Evolutionary conservation across 2,797 vertebrate species (phyloP), one percentile per base, ranked within the genome.

Genomic region (Epinephelus coioides): DNA sequence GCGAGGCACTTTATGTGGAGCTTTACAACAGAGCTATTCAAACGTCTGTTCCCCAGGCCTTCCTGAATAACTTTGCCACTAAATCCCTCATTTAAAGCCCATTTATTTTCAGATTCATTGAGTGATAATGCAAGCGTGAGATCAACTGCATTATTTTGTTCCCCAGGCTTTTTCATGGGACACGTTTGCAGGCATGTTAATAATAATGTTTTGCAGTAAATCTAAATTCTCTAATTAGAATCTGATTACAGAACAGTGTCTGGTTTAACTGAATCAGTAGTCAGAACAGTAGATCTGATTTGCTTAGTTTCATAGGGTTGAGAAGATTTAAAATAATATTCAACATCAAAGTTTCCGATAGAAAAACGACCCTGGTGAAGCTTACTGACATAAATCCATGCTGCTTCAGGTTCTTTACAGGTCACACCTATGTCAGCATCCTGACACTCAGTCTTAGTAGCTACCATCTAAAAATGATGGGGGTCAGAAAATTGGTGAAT

Each of bases 401-500:
- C 59, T 18, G 18, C 17, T 46, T 68, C 18, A 74, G 59, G 65
- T 10, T 49, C 66, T 68, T 69, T 75, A 68, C 47, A 83, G 82
- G 69, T 79, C 67, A 79, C 71, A 68, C 60, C 75, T 53, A 73
- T 69, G 77, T 91, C 84, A 82, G 68, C 53, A 69, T 81, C 59
- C 30, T 61, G 19, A 74, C 19, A 47, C 67, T 76, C 44, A 27
- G 40, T 69, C 69, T 77, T 27, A 57, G 60, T 55, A 80, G 60
- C 62, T 19, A 54, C 64, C 71, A 86, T 85, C 75, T 83, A 75
- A 88, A 43, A 83, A 81, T 80, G 62, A 44, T 49, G 44, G 53
- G 64, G 73, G 86, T 85, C 77, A 81, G 82, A 69, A 85, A 89
- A 89, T 88, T 85, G 82, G 83, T 82, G 76, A 84, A 83, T 89